These are phyloP conservation scores for Dasyornis broadbenti DNA, from an alignment of 2,113 vertebrate genomes.

Conservation along the genomic window DNA sequence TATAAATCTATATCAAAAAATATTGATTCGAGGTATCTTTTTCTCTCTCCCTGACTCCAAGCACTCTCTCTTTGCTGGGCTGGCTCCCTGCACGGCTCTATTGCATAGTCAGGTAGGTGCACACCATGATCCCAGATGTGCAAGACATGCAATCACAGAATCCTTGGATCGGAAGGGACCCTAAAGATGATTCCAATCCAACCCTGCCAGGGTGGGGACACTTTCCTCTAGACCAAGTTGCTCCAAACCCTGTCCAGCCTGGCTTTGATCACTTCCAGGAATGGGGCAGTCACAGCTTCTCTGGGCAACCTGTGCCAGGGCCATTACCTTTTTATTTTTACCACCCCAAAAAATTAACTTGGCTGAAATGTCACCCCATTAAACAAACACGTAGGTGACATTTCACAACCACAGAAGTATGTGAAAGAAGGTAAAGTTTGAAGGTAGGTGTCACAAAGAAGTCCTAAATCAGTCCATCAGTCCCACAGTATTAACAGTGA, in stretches of 20 bases:
- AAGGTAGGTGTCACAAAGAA: not conserved
- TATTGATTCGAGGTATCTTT: constrained; percentile 48
- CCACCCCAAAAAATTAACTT: not conserved
- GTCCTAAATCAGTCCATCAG: not conserved
- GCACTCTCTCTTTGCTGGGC: not conserved
- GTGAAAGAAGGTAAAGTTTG: not conserved
- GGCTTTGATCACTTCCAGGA: not conserved
- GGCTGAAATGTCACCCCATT: not conserved
- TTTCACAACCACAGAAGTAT: not conserved
- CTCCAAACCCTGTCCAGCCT: not conserved
- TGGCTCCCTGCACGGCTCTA: fast-evolving
- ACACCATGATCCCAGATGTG: fast-evolving
- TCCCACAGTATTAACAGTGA: not conserved
- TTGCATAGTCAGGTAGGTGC: fast-evolving
- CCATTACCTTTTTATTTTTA: not conserved
- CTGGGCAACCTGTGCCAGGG: not conserved
- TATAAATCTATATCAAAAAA: constrained; percentile 48
- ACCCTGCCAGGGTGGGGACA: not conserved
- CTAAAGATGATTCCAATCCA: not conserved
- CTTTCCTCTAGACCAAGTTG: not conserved
- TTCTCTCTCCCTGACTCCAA: constrained; percentile 22
- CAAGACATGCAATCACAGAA: not conserved
- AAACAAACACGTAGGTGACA: fast-evolving
- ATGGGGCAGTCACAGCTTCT: not conserved
- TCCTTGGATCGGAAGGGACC: not conserved